Evolutionary conservation across 2,797 vertebrate genomes (phyloP).

Genomic region (Acanthis flammea): DNA sequence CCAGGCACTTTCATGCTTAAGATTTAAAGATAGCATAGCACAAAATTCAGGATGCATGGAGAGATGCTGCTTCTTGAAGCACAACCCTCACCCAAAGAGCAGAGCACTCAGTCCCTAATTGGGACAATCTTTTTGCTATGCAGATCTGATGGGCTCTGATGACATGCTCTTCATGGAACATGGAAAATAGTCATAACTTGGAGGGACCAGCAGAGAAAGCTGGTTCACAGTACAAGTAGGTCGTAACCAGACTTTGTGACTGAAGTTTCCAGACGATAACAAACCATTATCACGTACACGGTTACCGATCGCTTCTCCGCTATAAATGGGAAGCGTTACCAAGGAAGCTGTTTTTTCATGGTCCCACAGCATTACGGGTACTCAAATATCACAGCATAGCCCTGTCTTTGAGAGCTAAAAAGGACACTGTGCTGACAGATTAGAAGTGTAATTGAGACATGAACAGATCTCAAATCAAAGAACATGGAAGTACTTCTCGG

Average conservation of each 20-base stretch:
- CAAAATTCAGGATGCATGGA: neutral
- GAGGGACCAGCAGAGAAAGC: neutral
- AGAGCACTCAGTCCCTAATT: neutral
- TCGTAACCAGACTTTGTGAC: neutral
- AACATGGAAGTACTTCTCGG: neutral
- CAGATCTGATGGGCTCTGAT: neutral
- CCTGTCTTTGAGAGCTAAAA: neutral
- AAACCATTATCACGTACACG: neutral
- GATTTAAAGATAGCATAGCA: neutral
- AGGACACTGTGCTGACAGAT: neutral
- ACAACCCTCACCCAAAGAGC: neutral
- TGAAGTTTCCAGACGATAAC: neutral
- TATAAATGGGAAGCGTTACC: neutral
- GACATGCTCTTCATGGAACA: neutral
- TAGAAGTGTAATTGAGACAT: neutral
- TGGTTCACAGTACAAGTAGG: neutral
- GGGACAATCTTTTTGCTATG: neutral
- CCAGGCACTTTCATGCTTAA: neutral
- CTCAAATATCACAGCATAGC: neutral
- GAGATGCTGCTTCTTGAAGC: neutral
- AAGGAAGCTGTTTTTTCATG: neutral
- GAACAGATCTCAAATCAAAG: constrained; percentile 13
- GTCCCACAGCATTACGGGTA: neutral
- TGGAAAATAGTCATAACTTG: rapidly evolving
- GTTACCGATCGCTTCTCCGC: neutral